Evolutionary conservation across 2,888 invertebrate species (phyloP), one percentile per base, ranked within the genome.

Genomic region (Dyspetes luteomarginatus): DNA sequence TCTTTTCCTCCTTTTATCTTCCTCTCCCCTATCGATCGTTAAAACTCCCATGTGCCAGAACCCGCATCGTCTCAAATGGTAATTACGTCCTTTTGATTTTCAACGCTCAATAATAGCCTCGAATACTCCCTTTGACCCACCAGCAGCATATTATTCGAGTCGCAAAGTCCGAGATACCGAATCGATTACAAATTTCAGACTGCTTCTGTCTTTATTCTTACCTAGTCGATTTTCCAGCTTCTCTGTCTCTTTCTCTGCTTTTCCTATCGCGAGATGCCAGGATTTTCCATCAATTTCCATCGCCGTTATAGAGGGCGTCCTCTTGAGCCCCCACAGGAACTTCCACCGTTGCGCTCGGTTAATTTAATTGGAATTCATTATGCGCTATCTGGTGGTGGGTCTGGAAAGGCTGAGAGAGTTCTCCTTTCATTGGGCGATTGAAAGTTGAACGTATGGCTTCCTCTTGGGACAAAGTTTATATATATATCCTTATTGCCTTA

Each of bases 321-420:
- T 41, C 41, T 52, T 36, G 26, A 56, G 55, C 41, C 62, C 56
- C 77, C 65, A 19, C 24, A 17, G 43, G 28, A 24, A 9, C 41
- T 48, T 22, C 50, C 9, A 45, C 3, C 55, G 50, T 50, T 15
- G 28, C 67, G 50, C 69, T 72, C 74, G 62, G 45, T 78, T 58
- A 78, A 67, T 69, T 81, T 69, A 84, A 84, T 84, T 83, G 82
- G 71, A 78, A 83, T 84, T 84, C 78, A 82, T 86, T 85, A 83
- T 76, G 84, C 69, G 82, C 81, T 81, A 82, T 77, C 81, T 56
- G 30, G n/a, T 55, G 36, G 74, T 67, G 78, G 72, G 22, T 43
- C 52, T 41, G 45, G 58, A n/a, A 19, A 56, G 45, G 45, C 9
- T 22, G 22, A n/a, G 15, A 19, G 7, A 15, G 48, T 58, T 45